These are phyloP conservation scores for Sapayoa aenigma DNA, from an alignment of 2,113 vertebrate genomes.

Conservation along the genomic window DNA sequence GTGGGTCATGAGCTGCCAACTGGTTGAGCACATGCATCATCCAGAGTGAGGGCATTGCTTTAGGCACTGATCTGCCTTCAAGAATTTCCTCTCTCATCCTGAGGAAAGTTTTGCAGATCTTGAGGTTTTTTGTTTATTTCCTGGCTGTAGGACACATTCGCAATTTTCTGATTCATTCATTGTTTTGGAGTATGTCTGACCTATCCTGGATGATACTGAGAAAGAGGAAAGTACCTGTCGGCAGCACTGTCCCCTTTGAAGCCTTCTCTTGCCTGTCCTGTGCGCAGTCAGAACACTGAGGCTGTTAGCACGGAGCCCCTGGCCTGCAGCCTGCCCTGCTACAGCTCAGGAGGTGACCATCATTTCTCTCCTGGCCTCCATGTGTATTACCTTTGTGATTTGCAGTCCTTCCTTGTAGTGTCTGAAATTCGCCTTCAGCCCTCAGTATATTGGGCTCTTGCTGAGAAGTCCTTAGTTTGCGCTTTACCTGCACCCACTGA, in stretches of 20 bases:
- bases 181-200: background rate
- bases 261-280: background rate
- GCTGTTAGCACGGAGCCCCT: background rate
- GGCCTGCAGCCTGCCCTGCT: background rate
- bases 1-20: background rate
- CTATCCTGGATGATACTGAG: background rate
- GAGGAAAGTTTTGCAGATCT: background rate
- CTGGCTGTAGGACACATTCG: background rate
- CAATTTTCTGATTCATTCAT: background rate
- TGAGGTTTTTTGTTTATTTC: background rate
- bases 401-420: background rate
- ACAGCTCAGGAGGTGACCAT: background rate
- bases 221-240: background rate
- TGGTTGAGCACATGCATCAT: accelerated
- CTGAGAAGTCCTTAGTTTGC: background rate
- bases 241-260: background rate
- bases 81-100: background rate
- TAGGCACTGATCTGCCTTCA: background rate
- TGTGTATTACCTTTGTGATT: background rate
- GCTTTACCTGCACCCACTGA: background rate
- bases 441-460: background rate
- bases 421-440: background rate
- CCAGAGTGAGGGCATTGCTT: background rate
- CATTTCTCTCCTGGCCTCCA: background rate
- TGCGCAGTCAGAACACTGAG: accelerated